Conservation (phyloP, 2,113 vertebrate species). For the Perccottus glenii region DNA sequence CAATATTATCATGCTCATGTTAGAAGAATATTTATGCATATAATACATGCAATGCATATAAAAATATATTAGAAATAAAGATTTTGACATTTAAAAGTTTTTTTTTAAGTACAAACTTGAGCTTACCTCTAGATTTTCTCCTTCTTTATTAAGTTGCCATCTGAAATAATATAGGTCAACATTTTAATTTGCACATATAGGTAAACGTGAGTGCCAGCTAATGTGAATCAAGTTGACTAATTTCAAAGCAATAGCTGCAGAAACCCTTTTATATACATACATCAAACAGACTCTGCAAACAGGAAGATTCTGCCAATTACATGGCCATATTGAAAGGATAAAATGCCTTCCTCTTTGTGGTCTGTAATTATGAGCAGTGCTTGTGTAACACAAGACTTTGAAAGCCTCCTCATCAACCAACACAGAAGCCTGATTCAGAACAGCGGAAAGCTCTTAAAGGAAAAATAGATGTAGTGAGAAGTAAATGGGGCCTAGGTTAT, state of each 20-base stretch:
- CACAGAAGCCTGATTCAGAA: constrained; percentile 28
- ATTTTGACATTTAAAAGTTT: too few relatives aligned
- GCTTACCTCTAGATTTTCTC: constrained; percentile 67
- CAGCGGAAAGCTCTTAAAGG: constrained; percentile 12
- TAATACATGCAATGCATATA: too few relatives aligned
- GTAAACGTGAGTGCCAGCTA: background rate
- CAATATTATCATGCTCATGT: background rate
- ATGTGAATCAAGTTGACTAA: too few relatives aligned
- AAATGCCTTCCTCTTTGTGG: constrained; percentile 11
- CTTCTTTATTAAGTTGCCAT: constrained; percentile 75
- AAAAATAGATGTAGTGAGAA: constrained; percentile 2
- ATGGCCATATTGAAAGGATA: background rate
- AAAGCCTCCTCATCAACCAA: constrained; percentile 16
- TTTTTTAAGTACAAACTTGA: background rate
- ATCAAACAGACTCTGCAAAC: constrained; percentile 5
- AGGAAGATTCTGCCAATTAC: background rate
- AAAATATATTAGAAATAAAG: too few relatives aligned
- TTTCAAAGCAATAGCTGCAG: background rate
- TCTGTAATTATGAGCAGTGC: constrained; percentile 5
- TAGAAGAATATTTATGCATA: too few relatives aligned
- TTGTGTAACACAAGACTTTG: constrained; percentile 16
- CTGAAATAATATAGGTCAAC: constrained; percentile 58
- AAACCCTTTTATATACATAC: background rate
- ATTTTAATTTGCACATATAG: background rate
- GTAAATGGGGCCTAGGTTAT: constrained; percentile 36